Conservation (phyloP, 2,797 vertebrate species). For the Spea hammondii region DNA sequence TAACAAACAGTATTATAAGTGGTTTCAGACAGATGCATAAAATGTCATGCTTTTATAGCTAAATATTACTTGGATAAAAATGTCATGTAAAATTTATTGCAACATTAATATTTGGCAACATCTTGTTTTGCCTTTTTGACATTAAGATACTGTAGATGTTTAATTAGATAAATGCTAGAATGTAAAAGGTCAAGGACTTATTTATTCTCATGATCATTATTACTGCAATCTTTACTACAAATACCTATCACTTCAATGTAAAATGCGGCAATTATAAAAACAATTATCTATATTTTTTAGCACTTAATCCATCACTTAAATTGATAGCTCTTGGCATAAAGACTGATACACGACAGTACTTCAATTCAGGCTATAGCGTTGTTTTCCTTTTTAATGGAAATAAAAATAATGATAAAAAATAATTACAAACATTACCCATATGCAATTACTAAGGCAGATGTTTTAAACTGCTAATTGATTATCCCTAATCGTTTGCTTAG, state of each 20-base stretch:
- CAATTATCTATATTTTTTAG: neutral
- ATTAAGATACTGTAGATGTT: neutral
- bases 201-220: constrained; percentile 14
- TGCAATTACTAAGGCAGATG: no score
- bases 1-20: neutral
- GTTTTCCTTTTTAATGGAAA: no score
- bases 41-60: neutral
- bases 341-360: no score
- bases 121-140: constrained; percentile 11
- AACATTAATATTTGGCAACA: constrained; percentile 9
- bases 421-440: no score
- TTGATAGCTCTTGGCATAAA: no score
- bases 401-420: no score
- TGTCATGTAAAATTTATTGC: constrained; percentile 1
- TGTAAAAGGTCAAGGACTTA: neutral
- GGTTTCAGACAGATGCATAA: neutral
- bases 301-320: no score
- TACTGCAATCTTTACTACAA: constrained; percentile 1
- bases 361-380: no score
- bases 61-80: constrained; percentile 12
- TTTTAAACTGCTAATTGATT: no score
- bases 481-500: no score
- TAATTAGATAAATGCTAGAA: constrained; percentile 13
- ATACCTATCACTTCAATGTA: constrained; percentile 6
- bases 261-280: neutral